Evolutionary conservation across 1,140 invertebrate genomes (phyloP).

Genomic region (Procambarus clarkii): DNA sequence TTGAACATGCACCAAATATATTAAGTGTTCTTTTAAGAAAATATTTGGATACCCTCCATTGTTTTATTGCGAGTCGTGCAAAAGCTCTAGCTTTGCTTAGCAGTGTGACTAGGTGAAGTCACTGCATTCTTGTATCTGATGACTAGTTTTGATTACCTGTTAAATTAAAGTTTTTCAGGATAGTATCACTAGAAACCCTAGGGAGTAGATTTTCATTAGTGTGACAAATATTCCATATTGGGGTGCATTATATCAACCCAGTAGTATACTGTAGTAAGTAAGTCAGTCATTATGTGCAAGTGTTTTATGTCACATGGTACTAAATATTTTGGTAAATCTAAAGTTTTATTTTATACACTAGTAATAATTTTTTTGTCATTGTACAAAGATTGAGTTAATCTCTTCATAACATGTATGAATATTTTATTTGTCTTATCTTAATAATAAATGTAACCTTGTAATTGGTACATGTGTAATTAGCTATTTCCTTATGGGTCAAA

Average conservation of each 20-base stretch:
- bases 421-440: constrained; percentile 42
- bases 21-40: constrained; percentile 8
- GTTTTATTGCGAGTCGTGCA: constrained; percentile 37
- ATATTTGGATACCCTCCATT: constrained; percentile 29
- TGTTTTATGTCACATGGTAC: constrained; percentile 59
- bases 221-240: constrained; percentile 51
- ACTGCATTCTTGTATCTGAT: constrained; percentile 23
- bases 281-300: constrained; percentile 62
- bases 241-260: constrained; percentile 41
- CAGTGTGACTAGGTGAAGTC: constrained; percentile 21
- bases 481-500: background rate
- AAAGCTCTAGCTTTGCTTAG: background rate
- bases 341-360: constrained; percentile 47
- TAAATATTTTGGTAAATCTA: constrained; percentile 51
- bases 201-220: constrained; percentile 44
- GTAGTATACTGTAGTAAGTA: constrained; percentile 45
- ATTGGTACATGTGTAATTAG: constrained; percentile 50
- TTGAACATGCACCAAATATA: constrained; percentile 27
- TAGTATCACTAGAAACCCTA: constrained; percentile 20
- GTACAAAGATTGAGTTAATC: constrained; percentile 51
- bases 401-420: constrained; percentile 59
- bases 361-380: constrained; percentile 27
- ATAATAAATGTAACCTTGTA: constrained; percentile 53
- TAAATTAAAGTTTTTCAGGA: constrained; percentile 16
- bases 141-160: constrained; percentile 35